Evolutionary conservation across 1,140 invertebrate species (phyloP).

Genomic region (Daktulosphaira vitifoliae): DNA sequence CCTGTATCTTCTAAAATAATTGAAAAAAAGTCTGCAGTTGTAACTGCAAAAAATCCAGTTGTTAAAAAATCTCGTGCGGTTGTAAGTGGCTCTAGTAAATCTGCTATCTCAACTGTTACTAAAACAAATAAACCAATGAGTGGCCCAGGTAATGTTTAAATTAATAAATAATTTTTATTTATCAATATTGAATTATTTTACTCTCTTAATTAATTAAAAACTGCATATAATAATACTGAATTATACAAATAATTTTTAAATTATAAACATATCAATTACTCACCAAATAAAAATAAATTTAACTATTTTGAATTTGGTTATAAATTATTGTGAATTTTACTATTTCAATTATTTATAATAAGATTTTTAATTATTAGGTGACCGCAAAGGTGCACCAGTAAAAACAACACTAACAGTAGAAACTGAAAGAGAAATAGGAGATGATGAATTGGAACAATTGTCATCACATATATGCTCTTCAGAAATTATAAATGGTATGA

Average conservation of each 20-base stretch:
- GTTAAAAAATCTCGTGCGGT: slow-evolving; percentile 13
- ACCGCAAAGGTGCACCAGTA: slow-evolving; percentile 41
- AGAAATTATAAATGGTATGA: slow-evolving; percentile 58
- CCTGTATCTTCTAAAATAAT: slow-evolving; percentile 47
- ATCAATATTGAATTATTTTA: too few relatives aligned
- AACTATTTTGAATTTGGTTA: too few relatives aligned
- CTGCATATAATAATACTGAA: too few relatives aligned
- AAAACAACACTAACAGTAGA: slow-evolving; percentile 37
- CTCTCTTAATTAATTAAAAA: too few relatives aligned
- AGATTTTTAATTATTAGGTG: too few relatives aligned
- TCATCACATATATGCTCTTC: slow-evolving; percentile 53
- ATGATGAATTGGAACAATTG: slow-evolving; percentile 65
- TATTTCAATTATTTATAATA: too few relatives aligned
- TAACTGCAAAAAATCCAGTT: slow-evolving; percentile 9
- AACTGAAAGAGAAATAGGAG: slow-evolving; percentile 48
- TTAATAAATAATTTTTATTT: too few relatives aligned
- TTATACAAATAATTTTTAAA: too few relatives aligned
- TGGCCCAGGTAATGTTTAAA: slow-evolving; percentile 11
- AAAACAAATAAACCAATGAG: slow-evolving; percentile 13
- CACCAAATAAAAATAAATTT: too few relatives aligned
- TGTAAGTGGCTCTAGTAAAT: slow-evolving; percentile 6
- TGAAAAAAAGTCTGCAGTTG: slow-evolving; percentile 39
- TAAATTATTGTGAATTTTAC: too few relatives aligned
- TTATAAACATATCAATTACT: too few relatives aligned
- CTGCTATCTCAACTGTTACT: neutral